Evolutionary conservation across 2,888 invertebrate genomes (phyloP).

Genomic region (Zaprionus bogoriensis): DNA sequence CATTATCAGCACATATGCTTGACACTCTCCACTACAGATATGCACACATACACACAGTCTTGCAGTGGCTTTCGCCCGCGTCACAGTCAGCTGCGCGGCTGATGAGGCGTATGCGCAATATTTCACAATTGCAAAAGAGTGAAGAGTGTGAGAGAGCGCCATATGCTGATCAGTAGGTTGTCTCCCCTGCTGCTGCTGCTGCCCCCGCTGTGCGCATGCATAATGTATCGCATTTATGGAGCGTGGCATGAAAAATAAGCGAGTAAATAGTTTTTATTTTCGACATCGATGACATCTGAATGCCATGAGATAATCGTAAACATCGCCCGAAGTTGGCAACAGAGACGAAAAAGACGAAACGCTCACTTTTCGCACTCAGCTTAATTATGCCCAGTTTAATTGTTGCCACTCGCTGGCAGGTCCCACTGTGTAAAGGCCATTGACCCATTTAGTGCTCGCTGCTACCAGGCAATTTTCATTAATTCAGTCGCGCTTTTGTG

Average conservation of each 20-base stretch:
- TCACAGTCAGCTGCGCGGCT: constrained; percentile 44
- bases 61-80: background rate
- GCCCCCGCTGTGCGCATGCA: constrained; percentile 33
- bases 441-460: background rate
- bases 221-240: constrained; percentile 32
- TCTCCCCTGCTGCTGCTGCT: background rate
- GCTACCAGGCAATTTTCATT: background rate
- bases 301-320: constrained; percentile 1
- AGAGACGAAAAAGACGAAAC: no score
- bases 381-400: background rate
- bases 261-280: background rate
- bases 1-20: constrained; percentile 36
- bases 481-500: no score
- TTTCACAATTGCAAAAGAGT: background rate
- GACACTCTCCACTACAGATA: background rate
- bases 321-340: background rate
- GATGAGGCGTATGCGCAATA: constrained; percentile 45
- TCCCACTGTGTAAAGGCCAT: background rate
- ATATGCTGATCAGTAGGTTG: constrained; percentile 59
- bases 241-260: constrained; percentile 27
- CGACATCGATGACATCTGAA: constrained; percentile 11
- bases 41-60: constrained; percentile 6
- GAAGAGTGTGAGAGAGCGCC: background rate
- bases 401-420: background rate
- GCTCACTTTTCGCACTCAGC: background rate